These are phyloP conservation scores for Pelagia noctiluca DNA, from an alignment of 30 jellyfish, hydroid and myxozoan species.

Conservation along the genomic window DNA sequence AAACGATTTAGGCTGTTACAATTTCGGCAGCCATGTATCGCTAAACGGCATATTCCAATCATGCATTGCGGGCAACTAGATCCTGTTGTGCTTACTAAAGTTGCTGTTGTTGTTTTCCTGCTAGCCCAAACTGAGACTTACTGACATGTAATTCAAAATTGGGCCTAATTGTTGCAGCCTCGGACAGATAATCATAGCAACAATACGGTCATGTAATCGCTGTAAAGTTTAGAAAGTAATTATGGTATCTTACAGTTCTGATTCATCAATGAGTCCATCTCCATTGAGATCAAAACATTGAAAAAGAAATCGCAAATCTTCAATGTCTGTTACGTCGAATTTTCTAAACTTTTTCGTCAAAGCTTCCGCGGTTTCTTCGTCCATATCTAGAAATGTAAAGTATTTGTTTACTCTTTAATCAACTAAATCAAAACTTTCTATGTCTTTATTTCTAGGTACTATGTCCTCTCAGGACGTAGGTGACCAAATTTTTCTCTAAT, in stretches of 20 bases:
- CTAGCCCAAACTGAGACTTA: too few species aligned
- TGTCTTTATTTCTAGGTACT: not conserved
- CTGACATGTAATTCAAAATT: too few species aligned
- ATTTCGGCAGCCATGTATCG: too few species aligned
- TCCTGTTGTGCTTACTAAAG: too few species aligned
- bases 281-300: slow-evolving; percentile 67
- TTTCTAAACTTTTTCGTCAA: slow-evolving; percentile 21
- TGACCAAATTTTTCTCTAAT: not conserved
- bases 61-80: too few species aligned
- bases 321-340: slow-evolving; percentile 48
- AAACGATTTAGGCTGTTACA: too few species aligned
- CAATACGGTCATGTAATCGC: too few species aligned
- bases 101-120: too few species aligned
- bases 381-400: slow-evolving; percentile 53
- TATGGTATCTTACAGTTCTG: slow-evolving; percentile 50
- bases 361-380: slow-evolving; percentile 13
- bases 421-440: not conserved
- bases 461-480: too few species aligned
- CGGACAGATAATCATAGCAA: too few species aligned
- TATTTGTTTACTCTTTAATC: not conserved
- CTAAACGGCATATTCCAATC: too few species aligned
- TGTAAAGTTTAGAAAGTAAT: not conserved
- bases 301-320: slow-evolving; percentile 68
- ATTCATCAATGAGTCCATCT: slow-evolving; percentile 64
- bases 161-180: too few species aligned